Evolutionary conservation across 2,888 invertebrate species (phyloP), one percentile per base, ranked within the genome.

Genomic region (Tanypteryx hageni): DNA sequence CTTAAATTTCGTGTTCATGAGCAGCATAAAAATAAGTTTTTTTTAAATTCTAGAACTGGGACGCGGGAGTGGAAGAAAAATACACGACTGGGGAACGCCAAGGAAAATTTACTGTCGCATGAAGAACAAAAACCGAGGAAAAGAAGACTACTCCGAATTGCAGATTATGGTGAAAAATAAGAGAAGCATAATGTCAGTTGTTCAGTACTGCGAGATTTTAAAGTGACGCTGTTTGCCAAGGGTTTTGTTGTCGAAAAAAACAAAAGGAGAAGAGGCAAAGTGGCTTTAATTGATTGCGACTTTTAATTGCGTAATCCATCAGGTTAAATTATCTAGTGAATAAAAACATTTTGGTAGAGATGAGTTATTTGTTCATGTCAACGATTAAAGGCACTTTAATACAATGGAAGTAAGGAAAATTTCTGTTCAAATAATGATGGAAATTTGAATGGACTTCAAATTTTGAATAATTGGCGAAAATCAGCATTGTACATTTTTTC

Each of bases 131-230:
- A 89, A 89, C 22, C 58, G 86, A 61, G 31, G 16, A 61, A 44
- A 89, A 89, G 68, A 44, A 44, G 89, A 27, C 44, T 22, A 7
- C 89, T 89, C 44, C 64, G 44, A 89, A 89, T 89, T 61, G 89
- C 56, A 89, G 89, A 89, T 89, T 64, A 86, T 31, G 64, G n/a
- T 31, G 18, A 89, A 89, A 89, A 89, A 64, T 31, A 18, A 64
- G 31, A 16, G 61, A 59, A 89, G 11, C 89, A 44, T 13, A 44
- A 31, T 89, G 89, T 22, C n/a, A n/a, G 7, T 5, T 16, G 85
- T 8, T 10, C 59, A 31, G 4, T 64, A 31, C 59, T 61, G 31
- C 18, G 31, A 13, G 64, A 68, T 44, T 44, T 68, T 76, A 89
- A 64, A 64, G 64, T 89, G 31, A 2, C 18, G 27, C 89, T 18